Base-by-base conservation (phyloP, 2,113 vertebrate genomes). In the Climacteris rufus region DNA sequence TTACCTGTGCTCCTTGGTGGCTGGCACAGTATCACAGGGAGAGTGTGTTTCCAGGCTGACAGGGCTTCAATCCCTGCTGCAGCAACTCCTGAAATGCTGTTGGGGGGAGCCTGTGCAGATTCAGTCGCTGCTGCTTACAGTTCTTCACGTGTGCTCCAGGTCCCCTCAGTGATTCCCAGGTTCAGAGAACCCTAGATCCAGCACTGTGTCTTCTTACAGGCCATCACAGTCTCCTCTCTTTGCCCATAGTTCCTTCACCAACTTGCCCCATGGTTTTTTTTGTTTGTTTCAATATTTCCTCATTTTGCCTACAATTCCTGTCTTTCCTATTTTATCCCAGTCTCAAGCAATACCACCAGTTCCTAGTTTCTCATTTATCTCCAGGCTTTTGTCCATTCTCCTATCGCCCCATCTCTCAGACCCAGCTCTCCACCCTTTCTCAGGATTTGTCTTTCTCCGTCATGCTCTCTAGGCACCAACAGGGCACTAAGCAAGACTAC, bases 91-190 rank as follows among this genome's bases (percentile, higher is more conserved):
- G 28, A 50, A 24, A 33, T 15, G 54, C 54, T 85, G 7, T 6
- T 0, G 2, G 4, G 21, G n/a, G 17, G 8, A 69, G 10, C 13
- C 49, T 14, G 21, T 0, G 0, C 31, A 8, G 0, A 50, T 37
- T 42, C 9, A 6, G 21, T 6, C 0, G 0, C 40, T 83, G 82
- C 52, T n/a, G 35, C 57, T 42, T 6, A 3, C 44, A 60, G 63
- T 5, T 44, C 45, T 74, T 37, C 40, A 8, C 5, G 6, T 3
- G 0, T 11, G 12, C 44, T 81, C 35, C 44, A 13, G 39, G 44
- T 80, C 17, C 5, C 59, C 56, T 59, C 30, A 45, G 28, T 6
- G 49, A 77, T 54, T 37, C 35, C 14, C 28, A 10, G 22, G 9
- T 45, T 79, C 57, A 64, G 44, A 72, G 15, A 13, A 19, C 6